Evolutionary conservation across 2,113 vertebrate species (phyloP), one percentile per base, ranked within the genome.

Genomic region (Galeopterus variegatus): DNA sequence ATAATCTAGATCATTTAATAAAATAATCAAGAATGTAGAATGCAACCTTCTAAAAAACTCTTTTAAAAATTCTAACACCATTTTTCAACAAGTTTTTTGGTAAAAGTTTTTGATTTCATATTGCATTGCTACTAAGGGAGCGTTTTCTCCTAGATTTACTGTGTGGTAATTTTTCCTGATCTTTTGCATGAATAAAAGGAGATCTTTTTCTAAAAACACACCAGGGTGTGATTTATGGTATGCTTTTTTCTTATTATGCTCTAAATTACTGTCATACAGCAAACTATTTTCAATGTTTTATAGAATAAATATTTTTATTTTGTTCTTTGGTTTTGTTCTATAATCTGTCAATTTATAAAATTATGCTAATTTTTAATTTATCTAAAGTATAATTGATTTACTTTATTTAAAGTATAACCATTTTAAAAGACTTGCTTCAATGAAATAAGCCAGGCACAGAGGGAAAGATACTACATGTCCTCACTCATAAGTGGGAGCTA

Each of bases 121-220:
- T 26, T 93, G 80, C 83, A 92, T 97, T 97, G 95, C 70, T 98
- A 87, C 81, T 96, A 76, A n/a, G 58, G 75, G 92, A 92, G 95
- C 88, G 60, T 95, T 92, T 14, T 58, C 12, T 19, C 95, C 77
- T 95, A 87, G n/a, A 96, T 98, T 97, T 96, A 77, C 90, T 98
- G 48, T 97, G 58, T 98, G 64, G 19, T 97, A 93, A 95, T 93
- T 98, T 97, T 82, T 98, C 95, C 97, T 98, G 91, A 98, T 98
- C 94, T 98, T 95, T 98, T 99, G 99, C 99, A 99, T 99, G 99
- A 98, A 98, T 98, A 98, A 98, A 98, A 98, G 95, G 90, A 96
- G 70, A 97, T 93, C 79, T 45, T 95, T 96, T 93, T 92, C 58
- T 86, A 62, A 98, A 98, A 98, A 97, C 96, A 94, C 91, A 94